phyloP scores from a whole-genome alignment of 2,888 invertebrate genomes.

The Volucella inflata region DNA sequence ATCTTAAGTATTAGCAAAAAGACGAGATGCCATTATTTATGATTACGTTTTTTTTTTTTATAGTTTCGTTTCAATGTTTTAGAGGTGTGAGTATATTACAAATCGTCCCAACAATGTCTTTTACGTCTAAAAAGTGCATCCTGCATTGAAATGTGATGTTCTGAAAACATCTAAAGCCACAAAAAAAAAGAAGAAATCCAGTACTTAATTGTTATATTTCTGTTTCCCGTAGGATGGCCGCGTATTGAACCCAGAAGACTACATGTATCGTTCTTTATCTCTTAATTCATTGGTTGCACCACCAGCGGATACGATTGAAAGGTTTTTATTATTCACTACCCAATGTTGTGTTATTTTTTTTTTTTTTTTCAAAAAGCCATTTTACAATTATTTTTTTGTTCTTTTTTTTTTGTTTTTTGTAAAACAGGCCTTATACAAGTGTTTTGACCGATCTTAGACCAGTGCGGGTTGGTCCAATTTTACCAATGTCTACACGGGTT shows the following conservation, averaged over 20 bases:
- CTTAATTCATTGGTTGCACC: constrained; percentile 24
- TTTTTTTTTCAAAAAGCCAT: neutral
- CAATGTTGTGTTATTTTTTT: neutral
- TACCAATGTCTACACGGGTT: constrained; percentile 75
- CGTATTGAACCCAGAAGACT: constrained; percentile 27
- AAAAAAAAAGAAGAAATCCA: neutral
- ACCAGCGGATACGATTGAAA: constrained; percentile 49
- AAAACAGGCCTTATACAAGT: constrained; percentile 56
- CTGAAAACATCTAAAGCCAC: too few species aligned
- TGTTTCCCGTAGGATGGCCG: constrained; percentile 36
- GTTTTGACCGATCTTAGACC: constrained; percentile 79
- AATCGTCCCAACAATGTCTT: too few species aligned
- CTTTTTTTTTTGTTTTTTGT: neutral
- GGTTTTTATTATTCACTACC: constrained; percentile 21
- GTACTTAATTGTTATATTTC: constrained; percentile 17
- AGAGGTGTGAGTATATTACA: too few species aligned
- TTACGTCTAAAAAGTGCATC: too few species aligned
- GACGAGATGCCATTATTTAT: too few species aligned
- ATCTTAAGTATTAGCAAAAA: too few species aligned
- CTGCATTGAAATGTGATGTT: too few species aligned
- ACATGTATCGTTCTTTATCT: constrained; percentile 48
- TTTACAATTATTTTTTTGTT: constrained; percentile 13
- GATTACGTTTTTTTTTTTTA: too few species aligned
- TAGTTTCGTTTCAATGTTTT: too few species aligned
- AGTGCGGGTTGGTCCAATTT: constrained; percentile 76